These are phyloP conservation scores for Apamea anceps DNA, from an alignment of 2,888 invertebrate genomes.

Conservation along the genomic window DNA sequence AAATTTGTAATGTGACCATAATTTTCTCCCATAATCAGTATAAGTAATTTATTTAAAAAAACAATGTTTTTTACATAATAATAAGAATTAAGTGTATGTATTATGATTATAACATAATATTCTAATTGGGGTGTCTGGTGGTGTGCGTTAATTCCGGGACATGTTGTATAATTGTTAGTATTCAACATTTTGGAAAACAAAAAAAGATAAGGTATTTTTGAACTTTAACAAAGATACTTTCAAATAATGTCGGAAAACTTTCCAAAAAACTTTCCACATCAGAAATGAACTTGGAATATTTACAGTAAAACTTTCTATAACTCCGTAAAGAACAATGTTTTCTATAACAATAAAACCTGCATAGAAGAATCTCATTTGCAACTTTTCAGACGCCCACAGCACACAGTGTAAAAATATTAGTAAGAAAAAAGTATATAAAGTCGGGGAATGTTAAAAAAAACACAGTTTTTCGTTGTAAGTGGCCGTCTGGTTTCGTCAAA, in stretches of 20 bases:
- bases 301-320: constrained; percentile 40
- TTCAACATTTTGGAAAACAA: neutral
- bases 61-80: too few species aligned
- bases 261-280: constrained; percentile 31
- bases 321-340: constrained; percentile 18
- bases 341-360: constrained; percentile 54
- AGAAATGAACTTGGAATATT: constrained; percentile 33
- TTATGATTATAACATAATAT: too few species aligned
- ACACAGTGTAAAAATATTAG: constrained; percentile 64
- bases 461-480: constrained; percentile 82
- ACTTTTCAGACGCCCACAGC: constrained; percentile 70
- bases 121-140: too few species aligned
- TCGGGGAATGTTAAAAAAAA: constrained; percentile 74
- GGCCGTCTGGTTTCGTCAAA: constrained; percentile 85
- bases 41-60: too few species aligned
- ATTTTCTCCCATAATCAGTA: too few species aligned
- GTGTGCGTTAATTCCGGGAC: too few species aligned
- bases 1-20: too few species aligned
- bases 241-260: constrained; percentile 6
- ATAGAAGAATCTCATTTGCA: constrained; percentile 71
- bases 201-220: neutral
- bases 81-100: too few species aligned
- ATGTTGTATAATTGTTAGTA: neutral
- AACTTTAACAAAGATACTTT: neutral
- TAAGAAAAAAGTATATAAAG: constrained; percentile 73